phyloP scores from a whole-genome alignment of 2,888 invertebrate species.

The Ormyrus pomaceus region DNA sequence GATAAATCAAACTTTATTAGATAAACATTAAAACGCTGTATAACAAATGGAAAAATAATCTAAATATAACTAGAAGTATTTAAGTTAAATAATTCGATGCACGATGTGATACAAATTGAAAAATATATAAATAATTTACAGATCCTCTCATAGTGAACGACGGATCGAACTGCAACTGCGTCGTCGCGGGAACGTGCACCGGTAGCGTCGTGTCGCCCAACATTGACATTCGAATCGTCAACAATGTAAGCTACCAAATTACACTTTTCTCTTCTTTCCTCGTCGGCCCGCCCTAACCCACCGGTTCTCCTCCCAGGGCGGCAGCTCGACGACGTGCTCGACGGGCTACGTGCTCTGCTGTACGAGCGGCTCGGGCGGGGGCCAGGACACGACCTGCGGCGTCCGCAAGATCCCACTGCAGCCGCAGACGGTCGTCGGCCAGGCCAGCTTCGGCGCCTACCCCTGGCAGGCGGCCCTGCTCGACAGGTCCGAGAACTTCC shows the following conservation, averaged over 20 bases:
- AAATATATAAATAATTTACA: background rate
- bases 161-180: conserved; percentile 59
- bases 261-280: no score
- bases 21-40: no score
- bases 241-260: conserved; percentile 58
- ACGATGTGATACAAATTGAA: no score
- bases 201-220: conserved; percentile 2
- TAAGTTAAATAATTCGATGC: background rate
- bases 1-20: background rate
- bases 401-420: conserved; percentile 62
- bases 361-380: background rate
- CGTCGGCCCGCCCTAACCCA: no score
- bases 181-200: conserved; percentile 59
- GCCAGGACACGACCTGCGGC: conserved; percentile 63
- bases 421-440: conserved; percentile 60
- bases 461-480: conserved; percentile 71
- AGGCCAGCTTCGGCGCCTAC: conserved; percentile 68
- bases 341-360: conserved; percentile 47
- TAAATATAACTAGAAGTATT: background rate
- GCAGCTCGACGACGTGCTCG: conserved; percentile 20
- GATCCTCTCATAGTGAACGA: conserved; percentile 20
- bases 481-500: conserved; percentile 58
- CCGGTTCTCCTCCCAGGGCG: no score
- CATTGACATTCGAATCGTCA: conserved; percentile 68
- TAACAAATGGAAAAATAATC: background rate